A percentile compares a stretch with the other conserved stretches of the same genome.
Evolutionary conservation across 2,888 invertebrate species (phyloP).

Genomic region (Caenorhabditis sulstoni): DNA sequence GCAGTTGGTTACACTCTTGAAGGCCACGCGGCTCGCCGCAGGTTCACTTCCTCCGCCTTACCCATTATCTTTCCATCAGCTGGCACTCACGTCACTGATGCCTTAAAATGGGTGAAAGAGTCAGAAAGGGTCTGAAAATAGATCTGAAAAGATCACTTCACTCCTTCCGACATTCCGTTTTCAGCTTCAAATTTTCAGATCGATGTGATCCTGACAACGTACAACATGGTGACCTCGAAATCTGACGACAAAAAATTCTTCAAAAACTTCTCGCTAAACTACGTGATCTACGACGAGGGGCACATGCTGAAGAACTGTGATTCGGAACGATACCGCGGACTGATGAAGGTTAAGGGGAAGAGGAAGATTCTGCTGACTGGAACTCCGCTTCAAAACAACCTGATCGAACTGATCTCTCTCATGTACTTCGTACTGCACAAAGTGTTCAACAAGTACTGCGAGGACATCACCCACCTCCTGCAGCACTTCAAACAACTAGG

Average conservation of each 20-base stretch:
- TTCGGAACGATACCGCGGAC: conserved; percentile 85
- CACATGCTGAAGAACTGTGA: conserved; percentile 99
- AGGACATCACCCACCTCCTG: conserved; percentile 73
- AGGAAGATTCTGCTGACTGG: conserved; percentile 93
- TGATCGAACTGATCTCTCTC: conserved; percentile 93
- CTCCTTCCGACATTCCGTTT: conserved; percentile 13
- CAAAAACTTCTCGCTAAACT: conserved; percentile 87
- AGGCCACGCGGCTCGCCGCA: background rate
- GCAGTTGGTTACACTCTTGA: conserved; percentile 7
- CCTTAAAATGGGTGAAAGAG: conserved; percentile 56
- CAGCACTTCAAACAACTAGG: conserved; percentile 74
- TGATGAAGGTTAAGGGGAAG: conserved; percentile 84
- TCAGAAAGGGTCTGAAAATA: background rate
- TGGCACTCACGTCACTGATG: conserved; percentile 38
- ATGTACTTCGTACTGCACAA: conserved; percentile 97
- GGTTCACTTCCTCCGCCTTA: conserved; percentile 23
- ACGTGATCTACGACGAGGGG: conserved; percentile 93
- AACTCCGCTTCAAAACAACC: conserved; percentile 95
- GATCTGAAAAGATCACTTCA: background rate
- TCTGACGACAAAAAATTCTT: conserved; percentile 93
- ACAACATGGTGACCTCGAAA: conserved; percentile 89
- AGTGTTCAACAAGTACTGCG: conserved; percentile 73
- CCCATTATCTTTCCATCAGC: conserved; percentile 60
- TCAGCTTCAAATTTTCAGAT: conserved; percentile 51
- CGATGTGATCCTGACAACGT: conserved; percentile 76